A percentile compares a stretch with the other conserved stretches of the same genome.
Conservation (phyloP, 1,140 invertebrate genomes). For the Pogonomyrmex barbatus region DNA sequence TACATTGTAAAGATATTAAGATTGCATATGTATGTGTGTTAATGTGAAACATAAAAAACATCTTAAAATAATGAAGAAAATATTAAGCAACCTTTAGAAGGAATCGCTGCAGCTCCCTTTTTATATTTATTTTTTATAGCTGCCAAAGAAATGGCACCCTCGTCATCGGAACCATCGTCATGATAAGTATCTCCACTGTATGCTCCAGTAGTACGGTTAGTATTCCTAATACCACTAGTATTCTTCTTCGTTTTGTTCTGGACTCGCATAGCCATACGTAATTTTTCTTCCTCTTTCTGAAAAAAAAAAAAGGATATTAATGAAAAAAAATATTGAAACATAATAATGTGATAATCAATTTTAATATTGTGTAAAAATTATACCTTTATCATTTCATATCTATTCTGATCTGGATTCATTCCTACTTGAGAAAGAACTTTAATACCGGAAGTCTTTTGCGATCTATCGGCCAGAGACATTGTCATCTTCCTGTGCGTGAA, state of each 20-base stretch:
- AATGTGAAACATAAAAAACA: neutral
- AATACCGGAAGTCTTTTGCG: slow-evolving; percentile 98
- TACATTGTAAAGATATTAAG: neutral
- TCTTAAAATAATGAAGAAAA: slow-evolving; percentile 4
- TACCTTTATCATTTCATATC: slow-evolving; percentile 96
- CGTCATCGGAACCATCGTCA: slow-evolving; percentile 95
- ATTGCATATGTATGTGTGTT: neutral
- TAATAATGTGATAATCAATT: neutral
- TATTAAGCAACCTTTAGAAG: slow-evolving; percentile 85
- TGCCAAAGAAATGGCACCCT: slow-evolving; percentile 95
- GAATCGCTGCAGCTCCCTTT: slow-evolving; percentile 84
- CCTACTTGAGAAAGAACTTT: slow-evolving; percentile 98
- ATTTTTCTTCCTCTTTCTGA: slow-evolving; percentile 97
- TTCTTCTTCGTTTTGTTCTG: slow-evolving; percentile 89
- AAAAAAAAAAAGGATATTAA: slow-evolving; percentile 22
- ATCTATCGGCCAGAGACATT: slow-evolving; percentile 97
- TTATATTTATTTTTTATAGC: slow-evolving; percentile 99
- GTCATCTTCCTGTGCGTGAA: slow-evolving; percentile 99
- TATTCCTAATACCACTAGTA: slow-evolving; percentile 87
- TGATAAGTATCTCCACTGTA: slow-evolving; percentile 86
- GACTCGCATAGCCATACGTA: slow-evolving; percentile 93
- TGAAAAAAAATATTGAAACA: neutral
- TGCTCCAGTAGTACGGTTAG: slow-evolving; percentile 87
- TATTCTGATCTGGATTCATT: slow-evolving; percentile 96
- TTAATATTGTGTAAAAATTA: slow-evolving; percentile 13